Base-by-base conservation (phyloP, 2,888 invertebrate species). In the Xylota segnis region DNA sequence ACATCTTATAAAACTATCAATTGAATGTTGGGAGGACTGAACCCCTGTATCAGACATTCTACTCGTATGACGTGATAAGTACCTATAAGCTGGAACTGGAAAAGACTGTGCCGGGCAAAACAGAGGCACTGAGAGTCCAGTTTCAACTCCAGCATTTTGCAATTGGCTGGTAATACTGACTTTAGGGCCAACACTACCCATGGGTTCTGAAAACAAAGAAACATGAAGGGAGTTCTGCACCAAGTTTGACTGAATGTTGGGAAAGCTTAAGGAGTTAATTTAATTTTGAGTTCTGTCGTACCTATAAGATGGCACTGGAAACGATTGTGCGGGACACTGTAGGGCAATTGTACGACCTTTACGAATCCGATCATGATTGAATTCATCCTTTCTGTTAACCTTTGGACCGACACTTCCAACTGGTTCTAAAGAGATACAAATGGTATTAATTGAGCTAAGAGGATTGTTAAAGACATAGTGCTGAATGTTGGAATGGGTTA, bases 251-350 rank as follows among this genome's bases (percentile, higher is more conserved):
- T 59, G 59, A 72, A 72, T 72, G 59, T 72, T 72, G 70, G 34
- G 45, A 50, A 37, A 18, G 23, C 43, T 45, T 14, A 9, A 14
- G 1, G 6, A 23, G 3, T 10, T 2, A 7, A 9, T 1, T 10
- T 37, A 37, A 10, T 16, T 18, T 45, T 45, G 16, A 45, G 5
- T n/a, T 45, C 14, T 50, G 18, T 23, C 27, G 5, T 27, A 45
- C 45, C 45, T 45, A 45, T 45, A 45, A 16, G 27, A 12, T 0
- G 50, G 18, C 50, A 27, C 27, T 32, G 32, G 32, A 56, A 56
- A 12, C 10, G 95, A 95, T 93, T 96, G 96, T 61, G 95, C 95
- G 59, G 96, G 95, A 91, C 96, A 96, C 89, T 94, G 93, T 88
- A 96, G 93, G 54, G 95, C 94, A 89, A 95, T 91, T 50, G 93